Evolutionary conservation across 2,888 invertebrate genomes (phyloP).

Genomic region (Parascotia fuliginaria): DNA sequence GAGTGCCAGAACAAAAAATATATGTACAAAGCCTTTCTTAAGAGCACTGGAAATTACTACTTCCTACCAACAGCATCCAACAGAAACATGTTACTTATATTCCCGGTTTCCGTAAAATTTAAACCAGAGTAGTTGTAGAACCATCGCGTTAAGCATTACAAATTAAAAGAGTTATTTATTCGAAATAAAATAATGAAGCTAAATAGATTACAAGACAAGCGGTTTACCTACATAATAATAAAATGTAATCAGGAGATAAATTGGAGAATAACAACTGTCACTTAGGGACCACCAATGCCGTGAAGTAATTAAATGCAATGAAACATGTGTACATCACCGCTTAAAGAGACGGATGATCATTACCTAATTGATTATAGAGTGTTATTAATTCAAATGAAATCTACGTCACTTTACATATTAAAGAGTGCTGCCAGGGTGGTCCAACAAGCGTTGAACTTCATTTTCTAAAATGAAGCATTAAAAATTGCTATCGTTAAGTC

Average conservation of each 20-base stretch:
- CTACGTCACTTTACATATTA: conserved; percentile 44
- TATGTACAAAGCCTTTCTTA: too few species aligned
- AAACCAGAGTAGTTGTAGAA: too few species aligned
- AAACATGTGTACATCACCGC: conserved; percentile 48
- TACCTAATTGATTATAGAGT: conserved; percentile 67
- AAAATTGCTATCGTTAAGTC: conserved; percentile 65
- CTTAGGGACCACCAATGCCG: conserved; percentile 56
- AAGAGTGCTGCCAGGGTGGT: conserved; percentile 64
- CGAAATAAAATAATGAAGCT: too few species aligned
- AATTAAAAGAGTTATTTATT: too few species aligned
- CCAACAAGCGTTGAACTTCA: conserved; percentile 47
- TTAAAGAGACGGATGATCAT: conserved; percentile 55
- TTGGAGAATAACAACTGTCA: conserved; percentile 35
- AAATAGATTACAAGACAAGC: conserved; percentile 29
- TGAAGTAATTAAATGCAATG: conserved; percentile 43
- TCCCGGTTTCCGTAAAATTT: too few species aligned
- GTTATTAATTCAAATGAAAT: conserved; percentile 69
- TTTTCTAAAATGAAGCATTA: conserved; percentile 60
- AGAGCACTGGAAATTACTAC: too few species aligned
- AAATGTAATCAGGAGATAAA: conserved; percentile 40
- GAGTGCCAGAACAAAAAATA: too few species aligned
- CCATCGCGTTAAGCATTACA: too few species aligned
- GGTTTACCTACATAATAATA: conserved; percentile 17
- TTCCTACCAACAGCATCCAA: too few species aligned
- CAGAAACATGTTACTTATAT: too few species aligned